Percentiles rank a stretch among this genome's conserved stretches.
phyloP scores from a whole-genome alignment of 2,888 invertebrate genomes.

The Hofmannophila pseudospretella region DNA sequence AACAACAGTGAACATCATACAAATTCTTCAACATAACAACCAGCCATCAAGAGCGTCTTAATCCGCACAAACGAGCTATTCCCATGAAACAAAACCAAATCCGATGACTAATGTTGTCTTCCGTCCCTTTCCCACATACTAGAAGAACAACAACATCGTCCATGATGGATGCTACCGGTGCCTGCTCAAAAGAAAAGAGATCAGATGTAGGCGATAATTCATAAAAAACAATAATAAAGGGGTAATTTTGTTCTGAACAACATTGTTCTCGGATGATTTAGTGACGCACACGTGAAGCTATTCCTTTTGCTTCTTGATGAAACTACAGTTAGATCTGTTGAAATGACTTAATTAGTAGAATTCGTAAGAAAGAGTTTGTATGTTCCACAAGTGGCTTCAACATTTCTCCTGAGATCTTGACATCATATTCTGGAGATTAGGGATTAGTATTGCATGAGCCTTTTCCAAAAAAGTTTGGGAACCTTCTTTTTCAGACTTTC shows the following conservation, averaged over 20 bases:
- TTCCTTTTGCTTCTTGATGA: not conserved
- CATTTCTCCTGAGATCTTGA: no score
- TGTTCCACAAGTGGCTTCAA: no score
- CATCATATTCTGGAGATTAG: no score
- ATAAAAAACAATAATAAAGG: conserved; percentile 63
- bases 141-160: conserved; percentile 51
- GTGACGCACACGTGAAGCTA: conserved; percentile 18
- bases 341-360: conserved; percentile 28
- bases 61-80: conserved; percentile 47
- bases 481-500: no score
- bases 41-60: conserved; percentile 27
- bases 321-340: not conserved
- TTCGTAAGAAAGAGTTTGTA: conserved; percentile 51
- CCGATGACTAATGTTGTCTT: conserved; percentile 49
- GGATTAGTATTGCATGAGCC: no score
- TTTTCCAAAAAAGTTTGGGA: no score
- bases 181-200: conserved; percentile 54
- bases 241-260: conserved; percentile 46
- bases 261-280: conserved; percentile 55
- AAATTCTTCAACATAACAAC: conserved; percentile 7
- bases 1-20: conserved; percentile 7
- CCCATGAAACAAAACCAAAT: conserved; percentile 46
- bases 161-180: conserved; percentile 64
- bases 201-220: conserved; percentile 64
- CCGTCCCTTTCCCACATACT: conserved; percentile 32